A percentile compares a stretch with the other conserved stretches of the same genome.
These are phyloP conservation scores for Lynx canadensis DNA, from an alignment of 2,113 vertebrate genomes.

Conservation along the genomic window DNA sequence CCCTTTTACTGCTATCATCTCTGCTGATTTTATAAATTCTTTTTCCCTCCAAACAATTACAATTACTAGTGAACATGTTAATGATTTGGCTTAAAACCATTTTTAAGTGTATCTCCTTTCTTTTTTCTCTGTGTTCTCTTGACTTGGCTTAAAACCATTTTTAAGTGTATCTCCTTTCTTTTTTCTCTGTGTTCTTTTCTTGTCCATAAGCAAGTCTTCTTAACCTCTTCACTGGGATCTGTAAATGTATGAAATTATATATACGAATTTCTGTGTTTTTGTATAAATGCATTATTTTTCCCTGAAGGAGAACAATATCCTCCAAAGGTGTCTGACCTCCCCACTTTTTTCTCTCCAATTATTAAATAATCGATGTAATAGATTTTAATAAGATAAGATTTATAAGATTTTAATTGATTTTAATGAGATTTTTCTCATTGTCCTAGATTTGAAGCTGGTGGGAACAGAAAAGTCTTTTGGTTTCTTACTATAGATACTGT, in stretches of 20 bases:
- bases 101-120: neutral
- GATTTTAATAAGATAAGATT: too few species aligned
- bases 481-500: neutral
- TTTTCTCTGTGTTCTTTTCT: neutral
- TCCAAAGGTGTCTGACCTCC: neutral
- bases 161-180: neutral
- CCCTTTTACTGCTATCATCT: neutral
- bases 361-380: neutral
- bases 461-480: neutral
- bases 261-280: neutral
- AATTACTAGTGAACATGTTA: neutral
- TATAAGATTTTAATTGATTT: too few species aligned
- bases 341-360: neutral
- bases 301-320: neutral
- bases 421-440: neutral
- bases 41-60: neutral
- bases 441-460: neutral
- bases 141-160: neutral
- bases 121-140: neutral
- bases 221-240: neutral
- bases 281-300: neutral
- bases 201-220: neutral
- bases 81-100: neutral
- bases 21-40: constrained; percentile 25
- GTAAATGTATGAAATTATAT: neutral